Percentiles rank a stretch among this genome's conserved stretches.
Evolutionary conservation across 2,797 vertebrate species (phyloP).

Genomic region (Garrulus glandarius): DNA sequence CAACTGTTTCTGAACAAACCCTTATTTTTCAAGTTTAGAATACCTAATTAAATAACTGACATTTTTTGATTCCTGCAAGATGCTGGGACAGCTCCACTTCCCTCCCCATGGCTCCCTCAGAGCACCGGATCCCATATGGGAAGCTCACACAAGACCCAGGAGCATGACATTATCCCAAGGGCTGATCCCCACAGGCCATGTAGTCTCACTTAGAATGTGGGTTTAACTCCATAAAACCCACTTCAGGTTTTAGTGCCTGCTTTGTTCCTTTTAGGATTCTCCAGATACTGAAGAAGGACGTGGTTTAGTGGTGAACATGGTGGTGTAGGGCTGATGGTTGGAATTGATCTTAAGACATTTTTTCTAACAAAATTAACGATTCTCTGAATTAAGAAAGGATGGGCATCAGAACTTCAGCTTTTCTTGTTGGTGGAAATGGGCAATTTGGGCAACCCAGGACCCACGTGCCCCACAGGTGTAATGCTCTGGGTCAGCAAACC

Average conservation of each 20-base stretch:
- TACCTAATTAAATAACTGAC: background rate
- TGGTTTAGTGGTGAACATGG: accelerated
- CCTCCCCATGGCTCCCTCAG: accelerated
- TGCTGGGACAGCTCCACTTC: background rate
- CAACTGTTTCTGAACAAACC: background rate
- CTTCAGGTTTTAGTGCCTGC: background rate
- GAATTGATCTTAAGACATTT: too few species aligned
- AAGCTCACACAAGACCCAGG: background rate
- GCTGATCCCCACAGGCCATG: background rate
- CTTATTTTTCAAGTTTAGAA: background rate
- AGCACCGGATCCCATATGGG: accelerated
- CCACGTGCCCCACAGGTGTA: too few species aligned
- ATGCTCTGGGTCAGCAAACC: background rate
- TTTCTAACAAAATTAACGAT: accelerated
- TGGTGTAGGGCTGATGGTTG: accelerated
- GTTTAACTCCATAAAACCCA: background rate
- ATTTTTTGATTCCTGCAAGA: background rate
- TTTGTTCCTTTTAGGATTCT: background rate
- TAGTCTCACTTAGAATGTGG: accelerated
- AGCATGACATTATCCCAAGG: background rate
- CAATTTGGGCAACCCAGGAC: background rate
- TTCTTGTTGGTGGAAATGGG: accelerated
- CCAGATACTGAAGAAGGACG: accelerated
- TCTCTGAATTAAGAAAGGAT: background rate
- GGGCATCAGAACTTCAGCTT: background rate